These are phyloP conservation scores for Macrobrachium nipponense DNA, from an alignment of 1,140 invertebrate species.

Conservation along the genomic window DNA sequence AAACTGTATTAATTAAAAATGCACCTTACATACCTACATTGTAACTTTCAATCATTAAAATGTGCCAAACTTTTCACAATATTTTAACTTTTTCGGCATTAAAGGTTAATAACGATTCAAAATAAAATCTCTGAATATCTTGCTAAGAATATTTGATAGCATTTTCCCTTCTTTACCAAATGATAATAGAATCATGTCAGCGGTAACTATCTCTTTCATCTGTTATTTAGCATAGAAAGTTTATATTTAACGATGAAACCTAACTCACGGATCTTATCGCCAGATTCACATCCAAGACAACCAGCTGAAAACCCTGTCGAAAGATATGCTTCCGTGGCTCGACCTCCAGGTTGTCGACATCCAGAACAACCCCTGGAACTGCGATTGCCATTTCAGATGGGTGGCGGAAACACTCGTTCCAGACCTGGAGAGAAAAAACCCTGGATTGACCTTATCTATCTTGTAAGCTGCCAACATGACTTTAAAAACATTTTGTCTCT, in stretches of 20 bases:
- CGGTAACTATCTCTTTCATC: neutral
- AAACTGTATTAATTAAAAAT: too few species aligned
- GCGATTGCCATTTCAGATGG: conserved; percentile 59
- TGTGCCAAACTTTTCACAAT: too few species aligned
- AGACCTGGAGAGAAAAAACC: conserved; percentile 41
- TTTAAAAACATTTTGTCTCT: too few species aligned
- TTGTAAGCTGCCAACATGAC: conserved; percentile 2
- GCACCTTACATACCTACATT: too few species aligned
- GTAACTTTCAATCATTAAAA: too few species aligned
- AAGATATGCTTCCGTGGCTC: conserved; percentile 43
- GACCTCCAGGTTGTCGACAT: conserved; percentile 44
- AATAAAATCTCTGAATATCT: neutral
- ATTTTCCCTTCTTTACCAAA: too few species aligned
- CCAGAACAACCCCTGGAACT: conserved; percentile 62
- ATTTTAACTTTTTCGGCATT: too few species aligned
- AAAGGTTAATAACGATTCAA: too few species aligned
- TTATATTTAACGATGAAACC: neutral
- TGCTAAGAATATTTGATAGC: neutral
- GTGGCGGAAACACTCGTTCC: conserved; percentile 45
- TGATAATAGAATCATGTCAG: too few species aligned
- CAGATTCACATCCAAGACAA: conserved; percentile 58
- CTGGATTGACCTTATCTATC: conserved; percentile 37
- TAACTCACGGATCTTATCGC: neutral
- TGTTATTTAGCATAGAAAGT: neutral
- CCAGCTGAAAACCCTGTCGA: conserved; percentile 25